Conservation (phyloP, 2,888 invertebrate genomes). For the Folsomia candida region DNA sequence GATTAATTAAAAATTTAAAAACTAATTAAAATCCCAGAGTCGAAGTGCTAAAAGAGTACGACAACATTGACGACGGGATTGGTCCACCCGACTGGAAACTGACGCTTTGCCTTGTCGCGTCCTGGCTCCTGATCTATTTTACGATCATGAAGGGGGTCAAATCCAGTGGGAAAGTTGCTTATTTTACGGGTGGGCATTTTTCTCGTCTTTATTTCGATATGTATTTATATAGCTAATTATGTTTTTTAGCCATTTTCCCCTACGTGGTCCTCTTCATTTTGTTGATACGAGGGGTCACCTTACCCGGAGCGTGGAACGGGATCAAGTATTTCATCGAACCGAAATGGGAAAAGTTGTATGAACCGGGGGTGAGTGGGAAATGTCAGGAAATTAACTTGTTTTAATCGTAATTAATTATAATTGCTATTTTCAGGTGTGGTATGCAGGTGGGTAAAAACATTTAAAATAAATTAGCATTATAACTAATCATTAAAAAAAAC, state of each 20-base stretch:
- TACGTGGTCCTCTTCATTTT: slow-evolving; percentile 73
- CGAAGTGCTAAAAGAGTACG: slow-evolving; percentile 45
- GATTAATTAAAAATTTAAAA: neutral
- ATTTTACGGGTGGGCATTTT: slow-evolving; percentile 65
- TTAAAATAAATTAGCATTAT: neutral
- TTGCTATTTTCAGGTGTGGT: slow-evolving; percentile 59
- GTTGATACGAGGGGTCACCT: slow-evolving; percentile 60
- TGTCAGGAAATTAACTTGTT: no score
- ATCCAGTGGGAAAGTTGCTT: slow-evolving; percentile 65
- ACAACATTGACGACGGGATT: slow-evolving; percentile 46
- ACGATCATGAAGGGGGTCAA: slow-evolving; percentile 29
- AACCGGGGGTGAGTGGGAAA: slow-evolving; percentile 62
- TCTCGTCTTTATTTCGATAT: neutral
- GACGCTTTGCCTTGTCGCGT: slow-evolving; percentile 29
- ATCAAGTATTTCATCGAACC: slow-evolving; percentile 76
- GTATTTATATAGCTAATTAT: neutral
- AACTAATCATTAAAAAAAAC: no score
- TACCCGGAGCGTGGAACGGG: slow-evolving; percentile 69
- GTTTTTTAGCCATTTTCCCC: slow-evolving; percentile 74
- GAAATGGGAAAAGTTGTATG: slow-evolving; percentile 70
- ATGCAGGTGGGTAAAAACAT: slow-evolving; percentile 53
- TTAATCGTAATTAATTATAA: neutral
- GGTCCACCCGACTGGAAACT: slow-evolving; percentile 45
- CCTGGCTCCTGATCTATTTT: slow-evolving; percentile 34
- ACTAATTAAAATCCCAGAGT: neutral